A percentile compares a stretch with the other conserved stretches of the same genome.
Conservation (phyloP, 1,140 invertebrate species). For the Heterodera carotae region DNA sequence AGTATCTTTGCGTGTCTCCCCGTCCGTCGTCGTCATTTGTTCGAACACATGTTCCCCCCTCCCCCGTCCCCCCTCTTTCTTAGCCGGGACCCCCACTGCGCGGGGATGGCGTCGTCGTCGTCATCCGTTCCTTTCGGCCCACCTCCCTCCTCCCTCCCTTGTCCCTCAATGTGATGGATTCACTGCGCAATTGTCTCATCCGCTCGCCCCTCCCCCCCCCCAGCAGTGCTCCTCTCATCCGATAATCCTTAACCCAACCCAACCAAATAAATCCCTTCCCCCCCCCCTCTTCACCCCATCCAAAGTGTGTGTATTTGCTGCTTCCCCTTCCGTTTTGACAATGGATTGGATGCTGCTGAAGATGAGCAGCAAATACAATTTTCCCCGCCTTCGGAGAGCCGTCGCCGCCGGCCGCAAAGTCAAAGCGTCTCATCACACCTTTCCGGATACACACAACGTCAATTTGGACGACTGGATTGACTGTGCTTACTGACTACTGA, state of each 20-base stretch:
- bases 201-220: background rate
- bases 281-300: too few relatives aligned
- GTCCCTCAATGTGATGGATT: background rate
- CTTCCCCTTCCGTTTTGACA: too few relatives aligned
- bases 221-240: background rate
- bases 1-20: background rate
- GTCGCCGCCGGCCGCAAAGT: background rate
- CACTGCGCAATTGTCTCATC: constrained; percentile 1
- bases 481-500: too few relatives aligned
- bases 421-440: background rate
- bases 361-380: background rate
- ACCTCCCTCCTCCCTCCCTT: background rate
- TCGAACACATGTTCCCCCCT: constrained; percentile 10
- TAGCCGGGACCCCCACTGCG: background rate
- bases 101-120: background rate
- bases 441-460: background rate
- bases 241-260: background rate
- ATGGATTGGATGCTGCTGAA: background rate
- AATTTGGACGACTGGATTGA: background rate
- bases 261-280: background rate
- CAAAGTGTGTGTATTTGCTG: background rate
- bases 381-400: background rate
- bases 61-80: background rate
- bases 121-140: background rate
- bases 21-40: background rate